Base-by-base conservation (phyloP, 1,140 invertebrate species). In the Zaprionus capensis region DNA sequence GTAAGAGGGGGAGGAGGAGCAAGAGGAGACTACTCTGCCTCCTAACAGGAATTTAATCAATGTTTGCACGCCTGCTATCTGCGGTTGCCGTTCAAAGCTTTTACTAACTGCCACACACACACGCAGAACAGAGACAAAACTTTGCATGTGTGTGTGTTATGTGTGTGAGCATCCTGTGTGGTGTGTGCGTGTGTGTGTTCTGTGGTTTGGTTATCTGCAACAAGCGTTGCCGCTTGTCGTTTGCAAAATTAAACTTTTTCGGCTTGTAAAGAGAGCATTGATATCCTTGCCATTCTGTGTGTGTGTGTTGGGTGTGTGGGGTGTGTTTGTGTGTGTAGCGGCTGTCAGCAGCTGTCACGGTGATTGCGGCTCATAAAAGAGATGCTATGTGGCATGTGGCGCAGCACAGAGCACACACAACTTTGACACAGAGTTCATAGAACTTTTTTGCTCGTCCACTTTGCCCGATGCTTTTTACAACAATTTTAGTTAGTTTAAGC, bases 41-140 rank as follows among this genome's bases (percentile, higher is more conserved):
- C 31, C 36, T 49, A 64, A 64, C 58, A 75, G 31, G 69, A 71
- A 71, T 76, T 76, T 81, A 81, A 84, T 85, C 82, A 85, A 86
- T 86, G 82, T 74, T 80, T 61, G 71, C 81, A 83, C 76, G 57
- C 70, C 76, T 61, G 59, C 51, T 71, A 59, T 53, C 26, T 71
- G 76, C 28, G 65, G 65, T 62, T 51, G 46, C 46, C 17, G 46
- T 44, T 46, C 46, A 51, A 51, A 51, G 46, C 46, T 24, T 41
- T 57, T 61, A 4, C 34, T 51, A 59, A 59, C 64, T 56, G 53
- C 49, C 20, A 58, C 49, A 17, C 55, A 49, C 53, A 36, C 36
- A 57, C 15, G 62, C 56, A 74, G 73, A 71, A 72, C 69, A 58
- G 57, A 80, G 72, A 85, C 75, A 84, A 81, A 81, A 83, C 65